Percentiles rank a stretch among this genome's conserved stretches.
phyloP scores from a whole-genome alignment of 1,140 invertebrate species.

The Pseudoatta argentina region DNA sequence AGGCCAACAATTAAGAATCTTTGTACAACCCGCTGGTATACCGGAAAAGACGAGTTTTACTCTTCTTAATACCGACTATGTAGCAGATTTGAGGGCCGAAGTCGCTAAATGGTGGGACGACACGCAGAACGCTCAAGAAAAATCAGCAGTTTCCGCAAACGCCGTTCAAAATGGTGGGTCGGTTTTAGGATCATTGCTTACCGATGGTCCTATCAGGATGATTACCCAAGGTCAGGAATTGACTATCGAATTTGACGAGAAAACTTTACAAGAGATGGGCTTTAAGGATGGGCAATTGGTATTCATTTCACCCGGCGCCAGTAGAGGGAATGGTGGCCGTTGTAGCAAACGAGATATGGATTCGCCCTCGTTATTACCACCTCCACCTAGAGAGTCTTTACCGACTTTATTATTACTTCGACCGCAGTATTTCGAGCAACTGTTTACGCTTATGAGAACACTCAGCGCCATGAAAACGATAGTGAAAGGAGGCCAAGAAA shows the following conservation, averaged over 20 bases:
- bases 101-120: constrained; percentile 97
- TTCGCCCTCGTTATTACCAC: constrained; percentile 91
- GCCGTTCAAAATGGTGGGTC: constrained; percentile 74
- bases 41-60: constrained; percentile 92
- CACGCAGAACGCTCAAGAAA: constrained; percentile 80
- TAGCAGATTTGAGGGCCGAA: constrained; percentile 96
- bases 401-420: constrained; percentile 94
- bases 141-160: constrained; percentile 64
- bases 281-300: constrained; percentile 96
- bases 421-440: constrained; percentile 95
- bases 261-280: constrained; percentile 94
- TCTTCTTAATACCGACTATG: constrained; percentile 92
- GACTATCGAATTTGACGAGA: constrained; percentile 97
- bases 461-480: constrained; percentile 93
- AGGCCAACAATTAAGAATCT: constrained; percentile 89
- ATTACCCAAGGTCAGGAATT: constrained; percentile 97
- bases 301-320: constrained; percentile 95
- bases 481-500: constrained; percentile 90
- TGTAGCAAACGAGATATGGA: constrained; percentile 90
- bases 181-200: constrained; percentile 89
- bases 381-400: constrained; percentile 93
- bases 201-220: constrained; percentile 95
- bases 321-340: constrained; percentile 88
- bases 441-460: constrained; percentile 96
- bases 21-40: constrained; percentile 94